Percentiles rank a stretch among this genome's conserved stretches.
phyloP scores from a whole-genome alignment of 2,888 invertebrate species.

The Tinea semifulvella region DNA sequence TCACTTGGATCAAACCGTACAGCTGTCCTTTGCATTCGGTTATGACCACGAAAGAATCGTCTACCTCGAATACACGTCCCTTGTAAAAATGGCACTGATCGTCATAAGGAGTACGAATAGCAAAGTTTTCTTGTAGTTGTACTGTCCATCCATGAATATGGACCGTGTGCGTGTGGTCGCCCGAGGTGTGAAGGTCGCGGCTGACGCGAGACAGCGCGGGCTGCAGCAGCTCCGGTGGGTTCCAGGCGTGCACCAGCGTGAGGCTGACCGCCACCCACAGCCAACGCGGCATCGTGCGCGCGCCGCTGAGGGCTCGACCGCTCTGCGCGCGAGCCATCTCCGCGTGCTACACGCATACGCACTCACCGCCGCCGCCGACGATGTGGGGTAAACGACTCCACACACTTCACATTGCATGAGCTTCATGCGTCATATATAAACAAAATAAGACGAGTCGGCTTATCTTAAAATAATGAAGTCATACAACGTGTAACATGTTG shows the following conservation, averaged over 20 bases:
- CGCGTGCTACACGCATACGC: neutral
- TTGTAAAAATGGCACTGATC: slow-evolving; percentile 52
- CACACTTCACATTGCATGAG: slow-evolving; percentile 54
- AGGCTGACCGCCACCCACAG: slow-evolving; percentile 47
- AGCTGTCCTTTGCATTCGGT: slow-evolving; percentile 62
- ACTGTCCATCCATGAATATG: slow-evolving; percentile 39
- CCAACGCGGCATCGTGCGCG: slow-evolving; percentile 58
- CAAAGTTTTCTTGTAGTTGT: slow-evolving; percentile 47
- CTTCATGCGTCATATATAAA: slow-evolving; percentile 57
- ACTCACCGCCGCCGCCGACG: slow-evolving; percentile 5
- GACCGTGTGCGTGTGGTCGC: slow-evolving; percentile 1
- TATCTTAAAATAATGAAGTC: too few species aligned
- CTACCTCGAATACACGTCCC: slow-evolving; percentile 43
- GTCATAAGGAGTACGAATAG: slow-evolving; percentile 53
- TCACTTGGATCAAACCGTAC: slow-evolving; percentile 59
- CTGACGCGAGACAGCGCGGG: slow-evolving; percentile 20
- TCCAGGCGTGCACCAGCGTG: slow-evolving; percentile 33
- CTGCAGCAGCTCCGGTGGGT: slow-evolving; percentile 26
- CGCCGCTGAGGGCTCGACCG: slow-evolving; percentile 47
- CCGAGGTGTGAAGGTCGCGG: neutral
- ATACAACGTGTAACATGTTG: too few species aligned
- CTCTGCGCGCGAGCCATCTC: slow-evolving; percentile 29
- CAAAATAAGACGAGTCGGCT: slow-evolving; percentile 38
- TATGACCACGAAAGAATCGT: slow-evolving; percentile 53
- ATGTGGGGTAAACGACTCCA: slow-evolving; percentile 62